These are phyloP conservation scores for Caenorhabditis tropicalis DNA, from an alignment of 1,140 invertebrate genomes.

Conservation along the genomic window DNA sequence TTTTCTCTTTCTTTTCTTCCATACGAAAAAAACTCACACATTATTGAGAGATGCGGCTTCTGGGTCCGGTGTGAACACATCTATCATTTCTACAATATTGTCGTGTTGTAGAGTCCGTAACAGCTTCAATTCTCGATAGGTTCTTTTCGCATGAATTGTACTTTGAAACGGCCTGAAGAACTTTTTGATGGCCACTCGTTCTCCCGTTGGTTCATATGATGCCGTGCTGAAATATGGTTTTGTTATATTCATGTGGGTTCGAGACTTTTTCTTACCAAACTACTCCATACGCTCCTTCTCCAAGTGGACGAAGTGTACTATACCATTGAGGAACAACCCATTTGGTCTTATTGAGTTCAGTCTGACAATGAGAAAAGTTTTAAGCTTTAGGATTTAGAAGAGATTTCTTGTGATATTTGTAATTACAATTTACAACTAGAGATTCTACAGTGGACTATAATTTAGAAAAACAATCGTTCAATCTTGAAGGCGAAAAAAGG, in stretches of 20 bases:
- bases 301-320: slow-evolving; percentile 86
- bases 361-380: slow-evolving; percentile 21
- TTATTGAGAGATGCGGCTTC: slow-evolving; percentile 84
- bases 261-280: slow-evolving; percentile 83
- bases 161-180: slow-evolving; percentile 75
- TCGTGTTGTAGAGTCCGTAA: slow-evolving; percentile 75
- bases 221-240: slow-evolving; percentile 73
- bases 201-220: slow-evolving; percentile 68
- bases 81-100: slow-evolving; percentile 85
- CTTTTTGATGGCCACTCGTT: slow-evolving; percentile 76
- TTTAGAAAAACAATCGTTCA: too few relatives aligned
- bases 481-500: too few relatives aligned
- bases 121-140: slow-evolving; percentile 73
- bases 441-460: too few relatives aligned
- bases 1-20: background rate
- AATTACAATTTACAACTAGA: too few relatives aligned
- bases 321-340: slow-evolving; percentile 94
- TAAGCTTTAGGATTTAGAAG: too few relatives aligned
- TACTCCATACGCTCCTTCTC: slow-evolving; percentile 95
- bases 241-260: background rate
- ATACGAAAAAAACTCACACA: slow-evolving; percentile 76
- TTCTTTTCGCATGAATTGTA: slow-evolving; percentile 75
- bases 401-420: too few relatives aligned
- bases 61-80: slow-evolving; percentile 85
- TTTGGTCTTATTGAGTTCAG: slow-evolving; percentile 93